phyloP scores from a whole-genome alignment of 2,113 vertebrate species.

The Tricholaema leucomelas region DNA sequence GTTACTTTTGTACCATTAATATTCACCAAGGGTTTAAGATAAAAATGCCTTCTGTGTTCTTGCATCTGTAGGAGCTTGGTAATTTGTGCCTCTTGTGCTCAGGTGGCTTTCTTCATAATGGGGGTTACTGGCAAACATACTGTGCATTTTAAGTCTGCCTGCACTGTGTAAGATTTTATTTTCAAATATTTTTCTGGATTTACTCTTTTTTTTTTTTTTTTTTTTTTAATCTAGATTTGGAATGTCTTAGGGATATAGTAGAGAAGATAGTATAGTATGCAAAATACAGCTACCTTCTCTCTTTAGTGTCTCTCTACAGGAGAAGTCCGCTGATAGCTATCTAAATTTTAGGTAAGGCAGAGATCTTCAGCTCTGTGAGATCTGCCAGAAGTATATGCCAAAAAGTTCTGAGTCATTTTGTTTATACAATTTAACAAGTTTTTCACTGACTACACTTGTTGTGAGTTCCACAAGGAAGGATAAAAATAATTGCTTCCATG shows the following conservation, averaged over 20 bases:
- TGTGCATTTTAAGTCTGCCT: neutral
- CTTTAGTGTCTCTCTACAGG: neutral
- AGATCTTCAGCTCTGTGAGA: neutral
- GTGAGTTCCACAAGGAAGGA: neutral
- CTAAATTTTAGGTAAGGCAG: neutral
- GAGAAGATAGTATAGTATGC: neutral
- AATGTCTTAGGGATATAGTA: fast-evolving
- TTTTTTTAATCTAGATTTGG: neutral
- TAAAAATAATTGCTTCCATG: neutral
- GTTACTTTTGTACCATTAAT: neutral
- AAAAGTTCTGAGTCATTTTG: neutral
- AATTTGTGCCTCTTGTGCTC: neutral
- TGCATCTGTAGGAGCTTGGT: neutral
- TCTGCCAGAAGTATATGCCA: neutral
- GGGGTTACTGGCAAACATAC: neutral
- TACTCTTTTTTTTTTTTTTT: neutral
- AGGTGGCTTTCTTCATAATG: neutral
- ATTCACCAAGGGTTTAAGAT: neutral
- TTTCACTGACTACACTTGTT: neutral
- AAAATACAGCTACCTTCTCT: neutral
- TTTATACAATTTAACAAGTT: neutral
- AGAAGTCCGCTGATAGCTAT: neutral
- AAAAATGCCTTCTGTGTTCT: neutral
- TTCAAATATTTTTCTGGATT: neutral
- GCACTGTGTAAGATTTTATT: neutral